Conservation (phyloP, 1,140 invertebrate species). For the Colletes gigas region DNA sequence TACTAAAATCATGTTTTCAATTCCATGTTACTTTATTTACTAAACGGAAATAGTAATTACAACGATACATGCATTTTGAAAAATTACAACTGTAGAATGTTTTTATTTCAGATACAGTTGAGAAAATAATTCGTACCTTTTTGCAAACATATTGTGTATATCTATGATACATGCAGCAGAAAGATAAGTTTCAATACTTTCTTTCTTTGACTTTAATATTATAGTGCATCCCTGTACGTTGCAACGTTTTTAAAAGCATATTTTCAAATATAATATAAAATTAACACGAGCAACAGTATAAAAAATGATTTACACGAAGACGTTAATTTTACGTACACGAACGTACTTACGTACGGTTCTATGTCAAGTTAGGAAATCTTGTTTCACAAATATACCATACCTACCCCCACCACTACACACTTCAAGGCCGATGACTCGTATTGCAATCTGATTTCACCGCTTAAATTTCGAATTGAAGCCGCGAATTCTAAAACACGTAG, state of each 20-base stretch:
- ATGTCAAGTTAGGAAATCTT: no score
- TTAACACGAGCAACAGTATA: no score
- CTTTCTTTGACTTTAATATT: not conserved
- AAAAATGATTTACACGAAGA: not conserved
- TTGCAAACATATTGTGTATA: slow-evolving; percentile 46
- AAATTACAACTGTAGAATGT: not conserved
- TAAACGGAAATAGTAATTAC: not conserved
- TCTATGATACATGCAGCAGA: not conserved
- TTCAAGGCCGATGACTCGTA: slow-evolving; percentile 52
- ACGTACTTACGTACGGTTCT: not conserved
- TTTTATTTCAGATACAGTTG: not conserved
- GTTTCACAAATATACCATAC: no score
- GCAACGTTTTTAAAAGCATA: not conserved
- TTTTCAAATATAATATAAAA: not conserved
- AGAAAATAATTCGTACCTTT: slow-evolving; percentile 25
- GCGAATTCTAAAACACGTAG: not conserved
- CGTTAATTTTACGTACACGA: not conserved
- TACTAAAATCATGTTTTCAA: slow-evolving; percentile 53
- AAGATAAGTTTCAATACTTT: not conserved
- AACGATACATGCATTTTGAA: not conserved
- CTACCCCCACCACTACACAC: slow-evolving; percentile 33
- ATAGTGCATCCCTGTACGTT: not conserved
- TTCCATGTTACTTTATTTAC: not conserved
- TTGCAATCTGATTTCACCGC: slow-evolving; percentile 18
- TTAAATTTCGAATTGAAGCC: slow-evolving; percentile 30